Conservation (phyloP, 1,140 invertebrate genomes). For the Drosophila eugracilis region DNA sequence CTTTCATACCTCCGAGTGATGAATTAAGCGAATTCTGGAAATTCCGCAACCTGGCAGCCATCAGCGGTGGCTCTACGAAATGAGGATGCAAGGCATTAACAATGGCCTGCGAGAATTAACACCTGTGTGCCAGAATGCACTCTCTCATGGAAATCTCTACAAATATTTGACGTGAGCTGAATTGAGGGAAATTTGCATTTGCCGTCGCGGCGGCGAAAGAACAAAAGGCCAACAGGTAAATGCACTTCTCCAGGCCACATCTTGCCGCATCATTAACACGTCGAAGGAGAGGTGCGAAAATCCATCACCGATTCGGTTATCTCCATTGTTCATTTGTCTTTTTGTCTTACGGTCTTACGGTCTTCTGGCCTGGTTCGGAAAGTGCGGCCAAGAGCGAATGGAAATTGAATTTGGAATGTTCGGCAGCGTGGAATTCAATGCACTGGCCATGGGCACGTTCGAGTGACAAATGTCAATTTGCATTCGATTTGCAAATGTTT, state of each 20-base stretch:
- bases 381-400: constrained; percentile 28
- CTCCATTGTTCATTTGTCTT: constrained; percentile 19
- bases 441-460: constrained; percentile 69
- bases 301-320: constrained; percentile 53
- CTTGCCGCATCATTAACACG: constrained; percentile 76
- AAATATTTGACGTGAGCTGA: constrained; percentile 77
- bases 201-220: constrained; percentile 65
- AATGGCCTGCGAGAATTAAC: constrained; percentile 75
- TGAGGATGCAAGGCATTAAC: constrained; percentile 63
- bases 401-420: constrained; percentile 38
- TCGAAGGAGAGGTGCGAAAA: constrained; percentile 73
- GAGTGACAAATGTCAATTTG: constrained; percentile 83
- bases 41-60: constrained; percentile 69
- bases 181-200: constrained; percentile 79
- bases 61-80: constrained; percentile 28
- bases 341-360: too few species aligned
- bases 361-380: constrained; percentile 31
- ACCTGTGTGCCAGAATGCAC: constrained; percentile 81
- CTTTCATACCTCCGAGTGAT: constrained; percentile 53
- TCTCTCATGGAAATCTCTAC: constrained; percentile 71
- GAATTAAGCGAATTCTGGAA: constrained; percentile 76
- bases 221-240: constrained; percentile 68
- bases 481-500: constrained; percentile 74
- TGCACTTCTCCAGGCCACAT: constrained; percentile 21
- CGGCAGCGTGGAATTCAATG: constrained; percentile 36